These are phyloP conservation scores for Heliopora coerulea DNA, from an alignment of 92 coral and sea anemone species.

Conservation along the genomic window DNA sequence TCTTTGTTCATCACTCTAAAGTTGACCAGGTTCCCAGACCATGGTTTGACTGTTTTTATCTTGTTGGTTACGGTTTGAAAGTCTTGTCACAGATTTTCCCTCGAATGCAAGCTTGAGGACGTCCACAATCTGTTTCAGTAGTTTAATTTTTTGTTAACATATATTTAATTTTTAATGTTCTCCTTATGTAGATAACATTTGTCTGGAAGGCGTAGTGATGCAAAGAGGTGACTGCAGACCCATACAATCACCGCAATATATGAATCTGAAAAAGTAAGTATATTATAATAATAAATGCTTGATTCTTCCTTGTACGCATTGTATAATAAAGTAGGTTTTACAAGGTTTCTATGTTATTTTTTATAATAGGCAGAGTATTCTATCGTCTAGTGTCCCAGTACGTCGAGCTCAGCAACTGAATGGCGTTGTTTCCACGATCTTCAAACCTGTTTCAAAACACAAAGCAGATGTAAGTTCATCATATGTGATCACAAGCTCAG, in stretches of 20 bases:
- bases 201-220: constrained; percentile 87
- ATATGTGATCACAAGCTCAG: background rate
- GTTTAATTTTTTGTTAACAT: too few relatives aligned
- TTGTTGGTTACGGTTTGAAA: too few relatives aligned
- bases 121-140: too few relatives aligned
- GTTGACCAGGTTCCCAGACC: too few relatives aligned
- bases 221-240: constrained; percentile 95
- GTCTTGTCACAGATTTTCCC: too few relatives aligned
- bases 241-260: constrained; percentile 71
- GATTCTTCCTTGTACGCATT: too few relatives aligned
- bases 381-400: constrained; percentile 68
- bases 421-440: constrained; percentile 58
- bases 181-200: constrained; percentile 60
- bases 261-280: constrained; percentile 81
- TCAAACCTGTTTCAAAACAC: constrained; percentile 85
- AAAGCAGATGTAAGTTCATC: constrained; percentile 72
- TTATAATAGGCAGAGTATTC: constrained; percentile 63
- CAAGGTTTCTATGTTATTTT: background rate
- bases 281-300: too few relatives aligned
- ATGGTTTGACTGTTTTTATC: too few relatives aligned
- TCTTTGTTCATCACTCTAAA: too few relatives aligned
- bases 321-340: too few relatives aligned
- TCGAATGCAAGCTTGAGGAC: too few relatives aligned
- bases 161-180: background rate
- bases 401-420: constrained; percentile 79